These are phyloP conservation scores for Carassius auratus DNA, from an alignment of 2,113 vertebrate species.

Conservation along the genomic window DNA sequence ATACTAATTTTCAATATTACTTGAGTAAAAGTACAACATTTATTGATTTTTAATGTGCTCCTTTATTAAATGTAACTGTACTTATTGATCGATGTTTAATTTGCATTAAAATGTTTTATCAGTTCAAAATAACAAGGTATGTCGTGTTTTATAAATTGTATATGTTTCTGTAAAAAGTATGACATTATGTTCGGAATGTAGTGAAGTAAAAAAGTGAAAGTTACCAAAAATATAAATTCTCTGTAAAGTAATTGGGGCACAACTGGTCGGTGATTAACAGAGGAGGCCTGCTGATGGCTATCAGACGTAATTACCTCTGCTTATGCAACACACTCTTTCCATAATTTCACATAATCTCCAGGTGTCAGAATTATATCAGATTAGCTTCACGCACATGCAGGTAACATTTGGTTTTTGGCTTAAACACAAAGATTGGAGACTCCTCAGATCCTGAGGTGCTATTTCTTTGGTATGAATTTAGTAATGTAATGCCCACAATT, in stretches of 20 bases:
- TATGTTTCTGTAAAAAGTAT: too few relatives aligned
- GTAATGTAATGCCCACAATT: background rate
- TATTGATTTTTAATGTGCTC: background rate
- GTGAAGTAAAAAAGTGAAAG: too few relatives aligned
- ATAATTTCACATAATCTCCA: slow-evolving; percentile 20
- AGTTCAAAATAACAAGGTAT: too few relatives aligned
- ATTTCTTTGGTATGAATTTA: background rate
- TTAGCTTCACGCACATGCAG: background rate
- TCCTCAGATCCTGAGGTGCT: background rate
- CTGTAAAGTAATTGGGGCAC: slow-evolving; percentile 28
- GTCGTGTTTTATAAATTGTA: too few relatives aligned
- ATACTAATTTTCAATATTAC: background rate
- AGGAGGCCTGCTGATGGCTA: slow-evolving; percentile 45
- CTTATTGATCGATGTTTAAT: too few relatives aligned
- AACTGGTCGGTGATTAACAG: slow-evolving; percentile 52
- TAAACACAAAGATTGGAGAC: background rate
- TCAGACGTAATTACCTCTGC: slow-evolving; percentile 51
- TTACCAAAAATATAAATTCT: too few relatives aligned
- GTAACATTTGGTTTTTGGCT: slow-evolving; percentile 1
- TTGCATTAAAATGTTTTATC: too few relatives aligned
- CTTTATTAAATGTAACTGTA: background rate
- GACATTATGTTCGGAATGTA: too few relatives aligned
- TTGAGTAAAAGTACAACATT: background rate
- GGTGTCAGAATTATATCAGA: slow-evolving; percentile 1
- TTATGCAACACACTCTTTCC: slow-evolving; percentile 26